Evolutionary conservation across 2,113 vertebrate species (phyloP).

Genomic region (Tapirus terrestris): DNA sequence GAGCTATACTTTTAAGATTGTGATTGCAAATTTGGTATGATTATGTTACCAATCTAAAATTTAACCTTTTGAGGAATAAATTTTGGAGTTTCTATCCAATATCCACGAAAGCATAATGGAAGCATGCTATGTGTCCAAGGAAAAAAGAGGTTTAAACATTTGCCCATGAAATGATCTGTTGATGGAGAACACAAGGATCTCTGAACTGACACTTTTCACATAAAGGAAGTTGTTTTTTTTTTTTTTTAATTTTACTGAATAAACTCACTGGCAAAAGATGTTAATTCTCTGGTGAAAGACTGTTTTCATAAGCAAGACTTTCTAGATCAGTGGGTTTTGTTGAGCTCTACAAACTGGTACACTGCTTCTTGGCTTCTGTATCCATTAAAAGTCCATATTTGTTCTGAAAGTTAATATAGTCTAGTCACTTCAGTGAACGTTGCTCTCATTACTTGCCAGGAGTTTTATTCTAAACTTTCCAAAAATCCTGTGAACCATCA

Average conservation of each 20-base stretch:
- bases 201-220: neutral
- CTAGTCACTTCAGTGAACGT: neutral
- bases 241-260: neutral
- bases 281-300: neutral
- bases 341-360: neutral
- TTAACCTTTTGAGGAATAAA: neutral
- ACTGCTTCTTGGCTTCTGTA: neutral
- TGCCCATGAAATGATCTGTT: neutral
- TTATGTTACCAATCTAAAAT: neutral
- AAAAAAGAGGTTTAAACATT: neutral
- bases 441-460: neutral
- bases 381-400: neutral
- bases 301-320: conserved; percentile 18
- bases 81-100: neutral
- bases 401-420: neutral
- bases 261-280: neutral
- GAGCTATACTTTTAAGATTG: neutral
- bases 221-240: neutral
- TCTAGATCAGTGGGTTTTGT: neutral
- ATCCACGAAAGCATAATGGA: neutral
- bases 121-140: neutral
- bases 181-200: neutral
- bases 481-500: neutral
- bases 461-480: neutral
- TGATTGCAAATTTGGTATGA: neutral